phyloP scores from a whole-genome alignment of 1,140 invertebrate species.

The Scaptomyza pallida region DNA sequence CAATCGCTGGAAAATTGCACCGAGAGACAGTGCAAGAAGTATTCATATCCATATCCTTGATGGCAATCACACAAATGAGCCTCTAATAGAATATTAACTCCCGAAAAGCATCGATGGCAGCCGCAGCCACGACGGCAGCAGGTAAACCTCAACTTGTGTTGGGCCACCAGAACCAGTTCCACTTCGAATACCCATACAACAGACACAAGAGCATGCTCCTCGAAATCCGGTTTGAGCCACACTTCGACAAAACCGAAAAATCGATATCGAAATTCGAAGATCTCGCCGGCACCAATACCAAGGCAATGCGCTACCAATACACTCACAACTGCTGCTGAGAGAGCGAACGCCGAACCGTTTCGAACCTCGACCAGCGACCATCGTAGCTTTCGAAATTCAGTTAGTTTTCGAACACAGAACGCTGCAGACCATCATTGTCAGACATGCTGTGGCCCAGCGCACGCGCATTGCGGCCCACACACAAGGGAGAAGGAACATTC shows the following conservation, averaged over 20 bases:
- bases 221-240: conserved; percentile 55
- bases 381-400: conserved; percentile 62
- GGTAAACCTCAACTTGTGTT: conserved; percentile 55
- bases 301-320: conserved; percentile 37
- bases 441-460: conserved; percentile 30
- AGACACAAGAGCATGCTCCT: conserved; percentile 19
- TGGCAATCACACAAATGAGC: conserved; percentile 83
- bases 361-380: conserved; percentile 27
- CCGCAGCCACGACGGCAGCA: conserved; percentile 44
- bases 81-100: conserved; percentile 84
- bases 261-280: conserved; percentile 74
- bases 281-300: conserved; percentile 63
- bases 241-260: conserved; percentile 61
- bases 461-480: conserved; percentile 39
- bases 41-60: conserved; percentile 61
- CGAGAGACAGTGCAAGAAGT: conserved; percentile 10
- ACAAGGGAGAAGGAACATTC: conserved; percentile 13
- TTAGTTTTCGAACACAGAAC: conserved; percentile 62
- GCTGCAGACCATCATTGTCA: conserved; percentile 46
- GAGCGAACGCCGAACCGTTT: background rate
- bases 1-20: conserved; percentile 39
- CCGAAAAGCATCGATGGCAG: conserved; percentile 62
- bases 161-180: conserved; percentile 48
- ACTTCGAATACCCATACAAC: conserved; percentile 12
- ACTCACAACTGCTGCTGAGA: conserved; percentile 9